Evolutionary conservation across 2,888 invertebrate genomes (phyloP).

Genomic region (Fabriciana adippe): DNA sequence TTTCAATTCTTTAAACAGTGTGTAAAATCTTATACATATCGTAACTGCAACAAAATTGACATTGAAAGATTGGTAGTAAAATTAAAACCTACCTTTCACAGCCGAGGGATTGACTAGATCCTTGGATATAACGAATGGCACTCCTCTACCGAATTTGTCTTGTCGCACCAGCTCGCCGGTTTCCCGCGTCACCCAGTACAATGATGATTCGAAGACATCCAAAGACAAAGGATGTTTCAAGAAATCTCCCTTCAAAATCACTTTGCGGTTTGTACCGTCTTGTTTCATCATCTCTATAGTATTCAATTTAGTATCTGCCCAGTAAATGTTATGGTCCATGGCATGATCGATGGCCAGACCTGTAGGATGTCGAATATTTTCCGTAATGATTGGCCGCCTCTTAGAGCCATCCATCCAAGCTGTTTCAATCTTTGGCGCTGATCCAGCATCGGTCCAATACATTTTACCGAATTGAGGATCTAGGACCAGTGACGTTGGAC

Average conservation of each 20-base stretch:
- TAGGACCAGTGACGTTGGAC: slow-evolving; percentile 93
- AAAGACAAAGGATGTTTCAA: slow-evolving; percentile 91
- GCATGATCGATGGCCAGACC: slow-evolving; percentile 95
- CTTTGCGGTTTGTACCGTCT: slow-evolving; percentile 89
- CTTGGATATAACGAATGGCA: slow-evolving; percentile 90
- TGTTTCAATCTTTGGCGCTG: slow-evolving; percentile 95
- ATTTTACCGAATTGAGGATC: slow-evolving; percentile 93
- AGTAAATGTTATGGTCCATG: slow-evolving; percentile 95
- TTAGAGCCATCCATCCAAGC: slow-evolving; percentile 99
- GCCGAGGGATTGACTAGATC: slow-evolving; percentile 93
- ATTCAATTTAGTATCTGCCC: slow-evolving; percentile 97
- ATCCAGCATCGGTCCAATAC: slow-evolving; percentile 97
- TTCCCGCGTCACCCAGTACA: slow-evolving; percentile 97
- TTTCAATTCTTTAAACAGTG: neutral
- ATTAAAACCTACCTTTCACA: slow-evolving; percentile 84
- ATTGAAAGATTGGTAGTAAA: neutral
- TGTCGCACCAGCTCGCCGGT: slow-evolving; percentile 93
- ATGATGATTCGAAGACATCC: slow-evolving; percentile 95
- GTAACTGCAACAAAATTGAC: neutral
- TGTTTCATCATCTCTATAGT: slow-evolving; percentile 92
- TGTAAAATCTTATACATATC: neutral
- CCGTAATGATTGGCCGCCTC: slow-evolving; percentile 90
- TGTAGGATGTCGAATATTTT: slow-evolving; percentile 92
- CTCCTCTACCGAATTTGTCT: slow-evolving; percentile 98
- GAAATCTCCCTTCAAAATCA: slow-evolving; percentile 87